Evolutionary conservation across 2,888 invertebrate species (phyloP).

Genomic region (Xestia xanthographa): DNA sequence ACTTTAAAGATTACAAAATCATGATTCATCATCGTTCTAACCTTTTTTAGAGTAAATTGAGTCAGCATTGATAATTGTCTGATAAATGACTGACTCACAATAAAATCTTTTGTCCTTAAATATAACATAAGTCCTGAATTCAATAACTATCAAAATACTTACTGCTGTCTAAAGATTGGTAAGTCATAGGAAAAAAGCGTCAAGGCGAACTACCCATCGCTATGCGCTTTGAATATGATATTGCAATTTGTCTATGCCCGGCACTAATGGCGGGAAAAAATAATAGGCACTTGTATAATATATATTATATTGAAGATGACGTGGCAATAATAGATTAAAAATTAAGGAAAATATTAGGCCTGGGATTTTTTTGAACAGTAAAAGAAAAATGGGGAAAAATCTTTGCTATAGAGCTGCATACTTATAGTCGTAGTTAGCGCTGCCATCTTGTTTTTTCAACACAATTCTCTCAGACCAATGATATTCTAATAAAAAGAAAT

Average conservation of each 20-base stretch:
- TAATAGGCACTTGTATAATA: not conserved
- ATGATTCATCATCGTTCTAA: constrained; percentile 41
- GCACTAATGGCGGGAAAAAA: not conserved
- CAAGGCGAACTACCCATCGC: constrained; percentile 30
- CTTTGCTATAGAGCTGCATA: not conserved
- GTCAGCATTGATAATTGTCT: constrained; percentile 22
- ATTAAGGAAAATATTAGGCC: not conserved
- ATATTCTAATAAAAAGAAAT: too few species aligned
- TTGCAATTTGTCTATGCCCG: constrained; percentile 26
- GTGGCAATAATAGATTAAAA: not conserved
- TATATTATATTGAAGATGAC: not conserved
- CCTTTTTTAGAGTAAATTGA: constrained; percentile 27
- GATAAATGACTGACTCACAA: constrained; percentile 10
- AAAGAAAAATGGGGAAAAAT: not conserved
- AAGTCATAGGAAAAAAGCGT: constrained; percentile 46
- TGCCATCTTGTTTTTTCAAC: not conserved
- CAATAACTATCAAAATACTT: constrained; percentile 4
- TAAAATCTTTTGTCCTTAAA: not conserved
- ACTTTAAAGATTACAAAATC: constrained; percentile 9
- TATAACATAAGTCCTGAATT: not conserved
- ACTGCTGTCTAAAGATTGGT: constrained; percentile 29
- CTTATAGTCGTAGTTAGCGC: not conserved
- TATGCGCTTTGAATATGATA: constrained; percentile 51
- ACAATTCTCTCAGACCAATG: not conserved
- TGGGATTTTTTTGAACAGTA: not conserved